phyloP scores from a whole-genome alignment of 2,888 invertebrate species.

The Trachelus tabidus region DNA sequence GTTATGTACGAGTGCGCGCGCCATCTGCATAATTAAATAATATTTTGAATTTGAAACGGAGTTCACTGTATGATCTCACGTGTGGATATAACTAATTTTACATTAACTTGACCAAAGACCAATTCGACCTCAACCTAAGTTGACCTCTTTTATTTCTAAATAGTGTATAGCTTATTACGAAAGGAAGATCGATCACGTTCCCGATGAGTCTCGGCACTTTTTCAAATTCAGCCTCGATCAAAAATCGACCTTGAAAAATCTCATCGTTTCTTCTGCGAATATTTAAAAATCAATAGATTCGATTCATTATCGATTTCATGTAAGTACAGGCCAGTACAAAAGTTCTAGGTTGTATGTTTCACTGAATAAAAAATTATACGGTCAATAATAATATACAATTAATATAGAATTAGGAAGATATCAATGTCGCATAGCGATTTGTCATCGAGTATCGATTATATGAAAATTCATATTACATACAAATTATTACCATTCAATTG shows the following conservation, averaged over 20 bases:
- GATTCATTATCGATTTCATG: neutral
- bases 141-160: neutral
- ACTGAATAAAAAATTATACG: neutral
- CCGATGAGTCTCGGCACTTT: neutral
- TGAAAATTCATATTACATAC: neutral
- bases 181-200: neutral
- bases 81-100: neutral
- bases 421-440: neutral
- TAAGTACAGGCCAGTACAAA: neutral
- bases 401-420: neutral
- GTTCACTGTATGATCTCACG: neutral
- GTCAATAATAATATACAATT: neutral
- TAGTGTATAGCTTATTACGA: neutral
- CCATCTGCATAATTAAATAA: neutral
- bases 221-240: neutral
- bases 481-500: neutral
- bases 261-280: neutral
- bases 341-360: neutral
- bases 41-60: neutral
- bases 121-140: neutral
- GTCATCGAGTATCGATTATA: neutral
- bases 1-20: neutral
- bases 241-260: neutral
- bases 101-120: neutral
- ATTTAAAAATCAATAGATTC: neutral